phyloP scores from a whole-genome alignment of 2,797 vertebrate species.

The Manis crassicaudata region DNA sequence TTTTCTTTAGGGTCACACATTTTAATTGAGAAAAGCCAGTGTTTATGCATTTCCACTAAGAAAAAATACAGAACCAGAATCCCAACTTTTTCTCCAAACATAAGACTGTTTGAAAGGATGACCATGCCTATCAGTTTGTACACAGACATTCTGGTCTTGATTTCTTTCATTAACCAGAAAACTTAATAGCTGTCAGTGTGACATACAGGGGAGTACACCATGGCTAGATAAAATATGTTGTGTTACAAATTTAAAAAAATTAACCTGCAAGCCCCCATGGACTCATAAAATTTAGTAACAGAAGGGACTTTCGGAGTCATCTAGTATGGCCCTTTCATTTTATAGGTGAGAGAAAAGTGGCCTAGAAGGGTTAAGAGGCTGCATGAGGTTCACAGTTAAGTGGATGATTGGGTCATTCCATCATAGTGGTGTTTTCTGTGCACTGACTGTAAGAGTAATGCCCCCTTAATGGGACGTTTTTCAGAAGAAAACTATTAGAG shows the following conservation, averaged over 20 bases:
- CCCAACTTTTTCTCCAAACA: not conserved
- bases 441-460: not conserved
- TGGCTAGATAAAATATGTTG: conserved; percentile 9
- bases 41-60: not conserved
- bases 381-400: not conserved
- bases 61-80: conserved; percentile 12
- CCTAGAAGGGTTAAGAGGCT: conserved; percentile 21
- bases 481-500: conserved; percentile 64
- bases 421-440: conserved; percentile 55
- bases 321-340: conserved; percentile 59
- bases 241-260: conserved; percentile 40
- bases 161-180: conserved; percentile 22
- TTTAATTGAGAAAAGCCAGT: conserved; percentile 10
- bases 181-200: not conserved
- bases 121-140: not conserved
- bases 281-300: conserved; percentile 49
- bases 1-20: conserved; percentile 21
- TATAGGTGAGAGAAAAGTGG: conserved; percentile 53
- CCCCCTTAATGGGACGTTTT: conserved; percentile 54
- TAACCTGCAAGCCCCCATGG: conserved; percentile 14
- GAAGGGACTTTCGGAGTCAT: conserved; percentile 43
- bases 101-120: not conserved
- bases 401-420: conserved; percentile 37
- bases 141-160: conserved; percentile 11
- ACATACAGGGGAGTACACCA: not conserved